Evolutionary conservation across 2,113 vertebrate genomes (phyloP), one percentile per base, ranked within the genome.

Genomic region (Gorsachius goisagi): DNA sequence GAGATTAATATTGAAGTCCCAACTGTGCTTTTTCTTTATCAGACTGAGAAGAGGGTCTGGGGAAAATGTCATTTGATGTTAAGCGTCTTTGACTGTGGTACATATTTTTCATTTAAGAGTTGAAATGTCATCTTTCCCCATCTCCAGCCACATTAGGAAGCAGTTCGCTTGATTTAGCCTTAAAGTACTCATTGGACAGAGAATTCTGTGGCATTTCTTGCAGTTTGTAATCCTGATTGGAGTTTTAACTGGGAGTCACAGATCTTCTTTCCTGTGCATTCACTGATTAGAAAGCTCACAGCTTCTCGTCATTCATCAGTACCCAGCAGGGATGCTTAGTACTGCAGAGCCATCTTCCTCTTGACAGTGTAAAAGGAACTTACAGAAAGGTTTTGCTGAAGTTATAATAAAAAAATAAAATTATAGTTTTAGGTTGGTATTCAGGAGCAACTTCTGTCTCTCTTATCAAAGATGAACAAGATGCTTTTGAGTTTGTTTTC

Each of bases 251-350:
- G 55, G 45, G 55, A 89, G 66, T 84, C 89, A 85, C 44, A 93
- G 85, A 50, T 91, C 8, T 8, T 93, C 76, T 96, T 97, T 92
- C 80, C 37, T 95, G 41, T 53, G 41, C 64, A 56, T 47, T 94
- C 72, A 30, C 77, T 97, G 95, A 95, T 95, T 96, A 95, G 80
- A 94, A 95, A 82, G 11, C 37, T 95, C 85, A 62, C 63, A 97
- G 35, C n/a, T 89, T 90, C 91, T 88, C 67, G 75, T 93, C 84
- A 77, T 80, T 89, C 79, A 76, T 96, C 90, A 96, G 30, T 64
- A 91, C 69, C 62, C 84, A 93, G 72, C 84, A 81, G 86, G 60
- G 26, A 45, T 32, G 47, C 41, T 79, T 95, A 63, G 10, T 69
- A 32, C 41, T 88, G 64, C 28, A 79, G 73, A 82, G 35, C 8